Evolutionary conservation across 2,113 vertebrate species (phyloP).

Genomic region (Collichthys lucidus): DNA sequence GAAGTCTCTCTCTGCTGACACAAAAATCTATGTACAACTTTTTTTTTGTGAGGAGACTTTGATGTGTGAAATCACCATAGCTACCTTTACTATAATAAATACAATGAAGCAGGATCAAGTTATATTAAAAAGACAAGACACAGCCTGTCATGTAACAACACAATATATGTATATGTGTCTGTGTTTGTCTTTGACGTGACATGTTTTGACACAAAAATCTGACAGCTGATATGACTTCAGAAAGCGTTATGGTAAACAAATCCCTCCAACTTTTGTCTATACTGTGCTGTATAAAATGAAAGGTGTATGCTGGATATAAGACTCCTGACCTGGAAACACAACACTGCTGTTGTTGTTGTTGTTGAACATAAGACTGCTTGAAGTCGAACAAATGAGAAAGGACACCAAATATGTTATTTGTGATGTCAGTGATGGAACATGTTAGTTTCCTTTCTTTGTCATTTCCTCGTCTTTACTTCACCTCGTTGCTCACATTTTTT

Average conservation of each 20-base stretch:
- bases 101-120: background rate
- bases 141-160: background rate
- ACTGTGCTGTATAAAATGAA: conserved; percentile 41
- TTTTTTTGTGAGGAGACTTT: background rate
- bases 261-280: conserved; percentile 11
- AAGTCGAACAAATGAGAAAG: conserved; percentile 24
- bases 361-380: background rate
- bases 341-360: conserved; percentile 18
- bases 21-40: background rate
- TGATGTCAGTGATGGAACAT: background rate
- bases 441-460: background rate
- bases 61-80: too few relatives aligned
- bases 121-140: background rate
- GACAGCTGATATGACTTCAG: conserved; percentile 1
- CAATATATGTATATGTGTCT: background rate
- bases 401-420: background rate
- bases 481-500: background rate
- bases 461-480: background rate
- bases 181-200: background rate
- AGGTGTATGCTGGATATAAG: background rate
- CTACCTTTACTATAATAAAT: background rate
- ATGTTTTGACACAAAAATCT: conserved; percentile 41
- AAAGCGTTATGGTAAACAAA: background rate
- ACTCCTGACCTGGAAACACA: conserved; percentile 41
- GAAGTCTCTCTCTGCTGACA: too few relatives aligned